A percentile compares a stretch with the other conserved stretches of the same genome.
phyloP scores from a whole-genome alignment of 1,140 invertebrate genomes.

The Sweltsa coloradensis region DNA sequence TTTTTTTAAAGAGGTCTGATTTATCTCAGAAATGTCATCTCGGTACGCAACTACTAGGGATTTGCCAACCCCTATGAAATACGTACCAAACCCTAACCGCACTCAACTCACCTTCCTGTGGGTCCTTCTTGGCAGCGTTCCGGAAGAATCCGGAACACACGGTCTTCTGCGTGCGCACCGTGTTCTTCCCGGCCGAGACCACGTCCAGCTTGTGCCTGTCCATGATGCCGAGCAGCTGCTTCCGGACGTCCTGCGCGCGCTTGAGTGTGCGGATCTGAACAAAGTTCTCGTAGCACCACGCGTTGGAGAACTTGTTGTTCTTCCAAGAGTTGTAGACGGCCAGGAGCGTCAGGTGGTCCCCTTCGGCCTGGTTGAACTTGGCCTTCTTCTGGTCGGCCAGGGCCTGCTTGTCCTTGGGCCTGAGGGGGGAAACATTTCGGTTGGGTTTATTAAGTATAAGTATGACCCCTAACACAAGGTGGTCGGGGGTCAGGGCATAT shows the following conservation, averaged over 20 bases:
- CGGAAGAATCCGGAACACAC: constrained; percentile 98
- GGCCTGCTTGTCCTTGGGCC: constrained; percentile 93
- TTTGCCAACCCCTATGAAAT: too few relatives aligned
- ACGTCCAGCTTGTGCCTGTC: constrained; percentile 97
- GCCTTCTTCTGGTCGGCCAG: constrained; percentile 98
- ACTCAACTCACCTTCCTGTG: too few relatives aligned
- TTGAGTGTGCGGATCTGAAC: constrained; percentile 96
- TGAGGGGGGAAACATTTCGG: too few relatives aligned
- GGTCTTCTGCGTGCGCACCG: constrained; percentile 91
- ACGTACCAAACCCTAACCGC: too few relatives aligned
- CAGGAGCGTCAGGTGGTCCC: constrained; percentile 94
- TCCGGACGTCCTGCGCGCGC: constrained; percentile 94
- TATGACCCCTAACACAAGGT: too few relatives aligned
- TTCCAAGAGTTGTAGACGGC: constrained; percentile 99
- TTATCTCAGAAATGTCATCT: too few relatives aligned
- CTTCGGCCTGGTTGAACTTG: constrained; percentile 97
- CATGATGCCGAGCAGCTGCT: constrained; percentile 97
- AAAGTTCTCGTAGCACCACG: constrained; percentile 99
- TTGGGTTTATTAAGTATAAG: too few relatives aligned
- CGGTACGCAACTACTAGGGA: too few relatives aligned
- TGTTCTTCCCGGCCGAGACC: constrained; percentile 91
- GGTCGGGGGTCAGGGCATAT: too few relatives aligned
- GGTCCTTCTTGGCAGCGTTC: constrained; percentile 98
- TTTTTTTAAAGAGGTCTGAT: too few relatives aligned
- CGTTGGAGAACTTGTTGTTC: constrained; percentile 97